Evolutionary conservation across 2,888 invertebrate genomes (phyloP).

Genomic region (Dugesia japonica): DNA sequence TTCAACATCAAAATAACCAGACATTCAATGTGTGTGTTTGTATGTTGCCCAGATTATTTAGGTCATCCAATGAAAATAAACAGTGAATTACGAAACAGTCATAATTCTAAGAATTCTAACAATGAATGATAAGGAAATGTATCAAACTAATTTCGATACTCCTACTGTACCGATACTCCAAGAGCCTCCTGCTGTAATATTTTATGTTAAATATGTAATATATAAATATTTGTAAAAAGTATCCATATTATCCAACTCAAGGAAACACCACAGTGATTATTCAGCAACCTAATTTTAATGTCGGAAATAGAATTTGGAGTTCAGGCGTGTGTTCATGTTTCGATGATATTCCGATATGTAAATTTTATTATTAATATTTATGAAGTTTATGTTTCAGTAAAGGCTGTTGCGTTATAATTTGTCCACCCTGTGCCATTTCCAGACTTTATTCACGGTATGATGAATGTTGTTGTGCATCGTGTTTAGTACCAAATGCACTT

Average conservation of each 20-base stretch:
- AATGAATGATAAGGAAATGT: background rate
- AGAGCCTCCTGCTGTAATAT: background rate
- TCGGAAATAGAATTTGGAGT: constrained; percentile 2
- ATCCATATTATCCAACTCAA: background rate
- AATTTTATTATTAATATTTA: background rate
- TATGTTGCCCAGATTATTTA: no score
- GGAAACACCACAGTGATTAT: background rate
- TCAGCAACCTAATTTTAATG: background rate
- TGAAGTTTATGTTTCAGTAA: background rate
- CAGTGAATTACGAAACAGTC: background rate
- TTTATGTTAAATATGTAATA: background rate
- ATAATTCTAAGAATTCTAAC: background rate
- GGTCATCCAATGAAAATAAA: no score
- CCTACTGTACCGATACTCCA: background rate
- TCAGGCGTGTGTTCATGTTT: constrained; percentile 15
- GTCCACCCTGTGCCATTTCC: background rate
- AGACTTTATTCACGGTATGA: background rate
- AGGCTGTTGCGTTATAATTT: background rate
- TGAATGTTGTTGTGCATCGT: background rate
- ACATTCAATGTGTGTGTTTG: no score
- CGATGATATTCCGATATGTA: background rate
- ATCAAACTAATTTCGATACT: background rate
- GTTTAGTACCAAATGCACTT: background rate
- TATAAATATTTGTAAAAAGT: background rate
- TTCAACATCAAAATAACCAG: no score